Base-by-base conservation (phyloP, 2,113 vertebrate genomes). In the Cinclus mexicanus region DNA sequence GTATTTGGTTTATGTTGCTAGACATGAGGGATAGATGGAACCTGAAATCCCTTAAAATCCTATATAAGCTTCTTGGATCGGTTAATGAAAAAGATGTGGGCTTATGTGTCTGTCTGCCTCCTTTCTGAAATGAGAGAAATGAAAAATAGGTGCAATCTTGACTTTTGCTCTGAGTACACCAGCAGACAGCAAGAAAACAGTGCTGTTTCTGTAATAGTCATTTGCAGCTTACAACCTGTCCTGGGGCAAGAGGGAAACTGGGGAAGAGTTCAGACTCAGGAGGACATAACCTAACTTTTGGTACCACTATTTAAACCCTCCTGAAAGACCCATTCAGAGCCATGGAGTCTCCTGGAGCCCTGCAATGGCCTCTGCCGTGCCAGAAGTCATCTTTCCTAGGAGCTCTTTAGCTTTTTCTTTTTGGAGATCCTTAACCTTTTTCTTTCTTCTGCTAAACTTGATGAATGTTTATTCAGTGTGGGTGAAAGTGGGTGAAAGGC, bases 1-100 rank as follows among this genome's bases (percentile, higher is more conserved):
- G 23, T 77, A 79, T 92, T 96, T 92, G 52, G n/a, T 82, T 93
- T 94, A 39, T 35, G 19, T 91, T 91, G 60, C 39, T 87, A 75
- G 47, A 41, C 0, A 0, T 83, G 41, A 72, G 47, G 74, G 50
- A 64, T 11, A 64, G 63, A 68, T 77, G 56, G 56, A 94, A 78
- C 25, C 55, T 74, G 71, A 95, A 96, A 90, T 89, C 74, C 61
- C 20, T 90, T 44, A 33, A 79, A 94, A 72, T 89, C 68, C 64
- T 83, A 5, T 33, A 67, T 92, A 83, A 93, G 60, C 68, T 90
- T 76, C 60, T 87, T 76, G 81, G 52, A 72, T 57, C 47, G 75
- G 52, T 89, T 84, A 9, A 71, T 89, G 61, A 23, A 82, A 94
- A 93, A 72, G 81, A 79, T 72, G 49, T 44, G 19, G 64, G 33